Evolutionary conservation across 1,140 invertebrate species (phyloP).

Genomic region (Drosophila obscura): DNA sequence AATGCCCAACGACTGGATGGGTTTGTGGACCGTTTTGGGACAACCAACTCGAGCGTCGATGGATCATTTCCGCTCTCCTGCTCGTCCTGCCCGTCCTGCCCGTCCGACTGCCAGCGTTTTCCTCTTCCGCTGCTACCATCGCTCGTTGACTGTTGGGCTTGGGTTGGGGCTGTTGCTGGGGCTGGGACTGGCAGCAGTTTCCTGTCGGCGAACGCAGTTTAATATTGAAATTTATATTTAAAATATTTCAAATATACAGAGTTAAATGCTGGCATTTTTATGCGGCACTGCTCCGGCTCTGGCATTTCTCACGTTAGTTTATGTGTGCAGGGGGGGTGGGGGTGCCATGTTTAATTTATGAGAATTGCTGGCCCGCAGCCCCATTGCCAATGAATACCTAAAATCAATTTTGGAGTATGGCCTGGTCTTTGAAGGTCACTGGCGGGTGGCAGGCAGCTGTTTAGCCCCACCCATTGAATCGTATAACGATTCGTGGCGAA

Average conservation of each 20-base stretch:
- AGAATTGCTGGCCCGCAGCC: conserved; percentile 35
- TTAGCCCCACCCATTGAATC: conserved; percentile 28
- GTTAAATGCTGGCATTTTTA: conserved; percentile 61
- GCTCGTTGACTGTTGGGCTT: conserved; percentile 15
- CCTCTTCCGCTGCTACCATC: conserved; percentile 38
- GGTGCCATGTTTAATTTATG: conserved; percentile 77
- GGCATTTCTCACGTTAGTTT: conserved; percentile 79
- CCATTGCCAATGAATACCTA: conserved; percentile 70
- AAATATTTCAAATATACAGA: conserved; percentile 79
- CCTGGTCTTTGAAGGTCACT: conserved; percentile 50
- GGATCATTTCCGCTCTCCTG: conserved; percentile 80
- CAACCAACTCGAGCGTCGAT: conserved; percentile 58
- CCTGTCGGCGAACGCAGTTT: conserved; percentile 76
- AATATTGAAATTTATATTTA: conserved; percentile 82
- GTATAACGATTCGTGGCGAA: conserved; percentile 33
- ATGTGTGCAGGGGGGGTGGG: conserved; percentile 36
- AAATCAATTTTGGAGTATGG: conserved; percentile 63
- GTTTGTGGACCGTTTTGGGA: conserved; percentile 29
- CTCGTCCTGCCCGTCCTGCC: conserved; percentile 9
- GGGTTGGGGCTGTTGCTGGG: conserved; percentile 4
- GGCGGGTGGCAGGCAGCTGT: not conserved
- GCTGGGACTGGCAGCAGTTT: conserved; percentile 54
- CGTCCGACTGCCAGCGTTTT: conserved; percentile 16
- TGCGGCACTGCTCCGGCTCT: conserved; percentile 3
- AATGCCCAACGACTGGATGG: conserved; percentile 19